A percentile compares a stretch with the other conserved stretches of the same genome.
Evolutionary conservation across 2,888 invertebrate species (phyloP).

Genomic region (Polydrusus tereticollis): DNA sequence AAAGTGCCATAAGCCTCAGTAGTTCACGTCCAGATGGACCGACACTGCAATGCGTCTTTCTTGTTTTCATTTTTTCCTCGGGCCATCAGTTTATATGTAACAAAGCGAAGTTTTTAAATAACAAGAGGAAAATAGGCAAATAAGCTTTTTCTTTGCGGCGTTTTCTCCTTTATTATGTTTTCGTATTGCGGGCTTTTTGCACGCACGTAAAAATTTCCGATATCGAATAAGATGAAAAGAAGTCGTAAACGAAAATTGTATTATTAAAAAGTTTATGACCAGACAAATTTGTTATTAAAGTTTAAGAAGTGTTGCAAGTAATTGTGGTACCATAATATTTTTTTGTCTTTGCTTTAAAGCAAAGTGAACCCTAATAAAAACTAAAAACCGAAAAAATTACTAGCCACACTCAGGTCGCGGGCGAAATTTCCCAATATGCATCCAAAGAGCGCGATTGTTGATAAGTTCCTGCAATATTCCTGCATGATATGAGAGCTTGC

Average conservation of each 20-base stretch:
- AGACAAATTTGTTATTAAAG: too few relatives aligned
- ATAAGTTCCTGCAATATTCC: conserved; percentile 34
- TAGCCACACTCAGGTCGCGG: background rate
- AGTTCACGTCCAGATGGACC: conserved; percentile 3
- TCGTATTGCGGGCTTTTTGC: conserved; percentile 3
- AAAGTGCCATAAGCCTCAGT: conserved; percentile 4
- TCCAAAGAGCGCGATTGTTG: conserved; percentile 25
- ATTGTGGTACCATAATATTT: too few relatives aligned
- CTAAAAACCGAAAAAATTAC: background rate
- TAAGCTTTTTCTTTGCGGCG: conserved; percentile 18
- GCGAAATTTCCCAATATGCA: conserved; percentile 33
- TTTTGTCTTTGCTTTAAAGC: background rate
- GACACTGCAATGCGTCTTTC: conserved; percentile 12
- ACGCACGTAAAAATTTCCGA: conserved; percentile 4
- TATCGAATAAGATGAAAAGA: conserved; percentile 10
- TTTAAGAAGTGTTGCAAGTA: too few relatives aligned
- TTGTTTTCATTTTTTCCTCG: conserved; percentile 15
- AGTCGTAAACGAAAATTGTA: conserved; percentile 20
- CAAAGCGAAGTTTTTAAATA: conserved; percentile 15
- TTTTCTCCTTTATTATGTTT: conserved; percentile 8
- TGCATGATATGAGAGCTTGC: conserved; percentile 29
- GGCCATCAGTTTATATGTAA: conserved; percentile 17
- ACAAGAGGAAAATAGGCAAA: conserved; percentile 21
- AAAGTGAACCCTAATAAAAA: background rate
- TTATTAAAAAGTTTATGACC: conserved; percentile 7